These are phyloP conservation scores for Eupithecia tripunctaria DNA, from an alignment of 2,888 invertebrate genomes.

Conservation along the genomic window DNA sequence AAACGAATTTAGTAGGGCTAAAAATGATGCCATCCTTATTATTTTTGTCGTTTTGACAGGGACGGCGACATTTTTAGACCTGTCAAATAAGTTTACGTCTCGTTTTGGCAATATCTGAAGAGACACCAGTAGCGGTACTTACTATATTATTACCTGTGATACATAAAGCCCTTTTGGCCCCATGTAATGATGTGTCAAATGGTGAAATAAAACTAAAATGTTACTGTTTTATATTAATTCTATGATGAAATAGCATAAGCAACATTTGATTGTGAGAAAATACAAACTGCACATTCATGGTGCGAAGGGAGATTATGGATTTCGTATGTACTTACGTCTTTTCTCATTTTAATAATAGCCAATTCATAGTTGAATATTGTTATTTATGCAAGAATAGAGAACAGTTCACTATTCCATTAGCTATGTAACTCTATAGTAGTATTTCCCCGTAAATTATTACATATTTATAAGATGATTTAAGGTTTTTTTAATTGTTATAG, in stretches of 20 bases:
- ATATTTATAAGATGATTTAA: constrained; percentile 44
- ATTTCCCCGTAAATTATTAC: constrained; percentile 48
- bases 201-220: constrained; percentile 34
- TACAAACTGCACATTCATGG: neutral
- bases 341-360: constrained; percentile 26
- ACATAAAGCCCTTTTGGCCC: constrained; percentile 45
- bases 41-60: too few relatives aligned
- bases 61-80: too few relatives aligned
- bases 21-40: too few relatives aligned
- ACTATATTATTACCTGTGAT: constrained; percentile 46
- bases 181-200: constrained; percentile 47
- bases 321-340: constrained; percentile 17
- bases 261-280: constrained; percentile 14
- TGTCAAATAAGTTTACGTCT: too few relatives aligned
- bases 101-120: too few relatives aligned
- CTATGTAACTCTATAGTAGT: constrained; percentile 49
- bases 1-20: too few relatives aligned
- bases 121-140: constrained; percentile 41
- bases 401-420: constrained; percentile 41
- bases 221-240: constrained; percentile 32
- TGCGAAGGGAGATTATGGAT: neutral
- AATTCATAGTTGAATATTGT: constrained; percentile 29
- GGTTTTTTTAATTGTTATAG: neutral
- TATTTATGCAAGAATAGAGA: constrained; percentile 35
- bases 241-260: constrained; percentile 20